Percentiles rank a stretch among this genome's conserved stretches.
Conservation (phyloP, 2,888 invertebrate species). For the Cryptocephalus primarius region DNA sequence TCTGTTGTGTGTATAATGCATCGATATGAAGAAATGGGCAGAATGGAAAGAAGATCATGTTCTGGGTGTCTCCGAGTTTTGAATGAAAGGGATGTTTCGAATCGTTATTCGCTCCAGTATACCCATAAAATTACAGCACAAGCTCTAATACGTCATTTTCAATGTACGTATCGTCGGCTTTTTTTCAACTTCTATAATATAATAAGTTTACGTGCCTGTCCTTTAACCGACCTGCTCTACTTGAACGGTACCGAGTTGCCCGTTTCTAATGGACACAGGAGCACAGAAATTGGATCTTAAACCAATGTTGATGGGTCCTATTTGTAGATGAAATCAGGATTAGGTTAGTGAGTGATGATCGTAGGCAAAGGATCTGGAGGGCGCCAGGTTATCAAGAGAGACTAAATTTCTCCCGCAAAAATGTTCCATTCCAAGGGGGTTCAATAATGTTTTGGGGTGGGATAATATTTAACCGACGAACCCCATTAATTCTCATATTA, state of each 20-base stretch:
- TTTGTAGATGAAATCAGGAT: slow-evolving; percentile 6
- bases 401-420: slow-evolving; percentile 7
- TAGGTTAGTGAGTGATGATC: slow-evolving; percentile 5
- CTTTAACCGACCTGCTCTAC: too few species aligned
- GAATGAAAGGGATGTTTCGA: too few species aligned
- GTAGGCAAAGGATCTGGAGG: slow-evolving; percentile 7
- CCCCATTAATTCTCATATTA: too few species aligned
- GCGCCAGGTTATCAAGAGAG: slow-evolving; percentile 7
- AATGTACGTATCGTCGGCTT: neutral
- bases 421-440: slow-evolving; percentile 3
- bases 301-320: slow-evolving; percentile 5
- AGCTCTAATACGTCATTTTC: neutral
- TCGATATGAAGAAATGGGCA: neutral
- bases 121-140: neutral
- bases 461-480: too few species aligned
- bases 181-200: too few species aligned
- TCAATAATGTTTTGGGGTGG: too few species aligned
- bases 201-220: slow-evolving; percentile 1
- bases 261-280: slow-evolving; percentile 7
- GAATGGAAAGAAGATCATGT: too few species aligned
- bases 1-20: slow-evolving; percentile 1
- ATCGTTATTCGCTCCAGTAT: neutral
- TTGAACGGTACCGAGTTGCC: slow-evolving; percentile 3
- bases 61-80: neutral
- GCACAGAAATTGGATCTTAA: slow-evolving; percentile 6